Percentiles rank a stretch among this genome's conserved stretches.
These are phyloP conservation scores for Macrochelys suwanniensis DNA, from an alignment of 2,797 vertebrate genomes.

Conservation along the genomic window DNA sequence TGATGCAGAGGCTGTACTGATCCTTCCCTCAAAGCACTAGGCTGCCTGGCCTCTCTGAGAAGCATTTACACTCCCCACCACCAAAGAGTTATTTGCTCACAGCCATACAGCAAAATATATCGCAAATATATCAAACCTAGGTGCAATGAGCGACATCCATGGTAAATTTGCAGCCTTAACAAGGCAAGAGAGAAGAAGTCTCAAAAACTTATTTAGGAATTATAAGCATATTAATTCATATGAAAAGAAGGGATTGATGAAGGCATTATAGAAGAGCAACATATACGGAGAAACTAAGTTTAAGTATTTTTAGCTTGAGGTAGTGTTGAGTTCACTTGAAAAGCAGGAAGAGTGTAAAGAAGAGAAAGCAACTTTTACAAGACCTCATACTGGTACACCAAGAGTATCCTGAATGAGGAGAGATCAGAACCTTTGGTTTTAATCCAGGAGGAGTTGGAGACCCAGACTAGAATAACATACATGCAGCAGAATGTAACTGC, in stretches of 20 bases:
- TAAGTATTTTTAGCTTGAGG: not conserved
- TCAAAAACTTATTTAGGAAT: not conserved
- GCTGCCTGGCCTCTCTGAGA: not conserved
- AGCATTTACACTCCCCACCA: not conserved
- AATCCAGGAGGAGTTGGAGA: not conserved
- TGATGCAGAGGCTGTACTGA: not conserved
- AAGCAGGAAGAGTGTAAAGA: not conserved
- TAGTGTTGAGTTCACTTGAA: not conserved
- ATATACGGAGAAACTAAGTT: not conserved
- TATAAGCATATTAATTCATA: not conserved
- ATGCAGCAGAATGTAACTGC: not conserved
- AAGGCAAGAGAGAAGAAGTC: not conserved
- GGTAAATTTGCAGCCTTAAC: not conserved
- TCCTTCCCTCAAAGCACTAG: constrained; percentile 14
- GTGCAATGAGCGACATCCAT: not conserved
- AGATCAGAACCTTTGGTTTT: constrained; percentile 9
- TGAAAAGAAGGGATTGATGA: not conserved
- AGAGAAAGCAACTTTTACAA: not conserved
- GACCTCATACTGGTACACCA: not conserved
- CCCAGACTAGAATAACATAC: not conserved
- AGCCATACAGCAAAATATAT: not conserved
- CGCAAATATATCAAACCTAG: not conserved
- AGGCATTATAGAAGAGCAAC: not conserved
- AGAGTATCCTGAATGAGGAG: not conserved
- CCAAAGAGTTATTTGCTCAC: not conserved